Percentiles rank a stretch among this genome's conserved stretches.
phyloP scores from a whole-genome alignment of 2,888 invertebrate genomes.

The Hipparchia sbordonii region DNA sequence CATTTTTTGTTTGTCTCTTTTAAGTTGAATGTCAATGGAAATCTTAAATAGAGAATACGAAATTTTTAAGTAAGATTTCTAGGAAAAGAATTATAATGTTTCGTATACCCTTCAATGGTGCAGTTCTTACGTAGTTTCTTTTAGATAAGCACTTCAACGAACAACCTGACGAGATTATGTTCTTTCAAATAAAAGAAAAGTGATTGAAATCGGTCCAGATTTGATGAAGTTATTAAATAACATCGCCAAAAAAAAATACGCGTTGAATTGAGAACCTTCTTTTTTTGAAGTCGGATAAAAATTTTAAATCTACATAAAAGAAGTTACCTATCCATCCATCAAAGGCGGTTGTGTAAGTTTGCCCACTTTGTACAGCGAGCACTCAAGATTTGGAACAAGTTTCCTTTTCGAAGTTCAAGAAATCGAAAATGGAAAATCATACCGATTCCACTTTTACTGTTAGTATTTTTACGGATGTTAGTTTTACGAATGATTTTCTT shows the following conservation, averaged over 20 bases:
- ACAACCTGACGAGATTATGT: too few relatives aligned
- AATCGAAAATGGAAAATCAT: conserved; percentile 31
- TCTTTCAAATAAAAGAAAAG: too few relatives aligned
- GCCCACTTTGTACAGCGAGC: conserved; percentile 25
- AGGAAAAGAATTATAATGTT: not conserved
- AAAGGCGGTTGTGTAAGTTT: conserved; percentile 28
- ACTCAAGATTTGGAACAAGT: conserved; percentile 25
- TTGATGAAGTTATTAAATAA: too few relatives aligned
- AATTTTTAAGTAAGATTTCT: not conserved
- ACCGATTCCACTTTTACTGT: conserved; percentile 13
- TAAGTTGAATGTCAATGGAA: not conserved
- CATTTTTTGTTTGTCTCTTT: not conserved
- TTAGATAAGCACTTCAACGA: too few relatives aligned
- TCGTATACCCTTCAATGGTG: too few relatives aligned
- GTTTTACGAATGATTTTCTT: not conserved
- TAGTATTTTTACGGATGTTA: conserved; percentile 15
- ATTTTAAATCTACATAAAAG: conserved; percentile 14
- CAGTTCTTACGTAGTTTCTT: too few relatives aligned
- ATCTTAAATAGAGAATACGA: not conserved
- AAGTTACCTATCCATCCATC: conserved; percentile 29
- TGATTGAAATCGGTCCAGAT: too few relatives aligned
- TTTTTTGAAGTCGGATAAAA: not conserved
- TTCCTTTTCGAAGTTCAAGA: conserved; percentile 42
- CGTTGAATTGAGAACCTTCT: too few relatives aligned
- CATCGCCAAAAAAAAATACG: too few relatives aligned